Evolutionary conservation across 2,113 vertebrate species (phyloP).

Genomic region (Gallinago jamesoni): DNA sequence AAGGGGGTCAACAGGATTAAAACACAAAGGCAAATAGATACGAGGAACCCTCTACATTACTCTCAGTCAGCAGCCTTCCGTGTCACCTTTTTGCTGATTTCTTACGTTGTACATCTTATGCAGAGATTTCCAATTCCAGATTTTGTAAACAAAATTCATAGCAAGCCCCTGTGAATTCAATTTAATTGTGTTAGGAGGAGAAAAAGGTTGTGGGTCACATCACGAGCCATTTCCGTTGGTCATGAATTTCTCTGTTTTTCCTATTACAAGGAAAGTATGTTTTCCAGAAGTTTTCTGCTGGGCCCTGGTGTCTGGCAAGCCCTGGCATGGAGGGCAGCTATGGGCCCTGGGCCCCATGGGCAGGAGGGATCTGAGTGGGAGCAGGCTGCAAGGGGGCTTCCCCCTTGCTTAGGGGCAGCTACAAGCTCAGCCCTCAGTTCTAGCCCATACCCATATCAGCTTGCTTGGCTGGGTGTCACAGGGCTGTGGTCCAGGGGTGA

Average conservation of each 20-base stretch:
- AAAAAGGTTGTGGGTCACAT: background rate
- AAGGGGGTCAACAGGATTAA: background rate
- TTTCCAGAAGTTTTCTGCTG: background rate
- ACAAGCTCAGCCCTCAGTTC: accelerated
- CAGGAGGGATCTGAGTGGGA: background rate
- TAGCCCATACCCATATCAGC: accelerated
- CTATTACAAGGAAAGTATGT: background rate
- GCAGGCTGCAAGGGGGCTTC: accelerated
- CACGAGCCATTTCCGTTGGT: background rate
- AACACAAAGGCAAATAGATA: background rate
- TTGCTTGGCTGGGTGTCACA: background rate
- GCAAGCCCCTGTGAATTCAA: background rate
- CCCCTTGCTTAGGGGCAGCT: accelerated
- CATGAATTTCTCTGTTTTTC: background rate
- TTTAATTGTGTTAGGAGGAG: background rate
- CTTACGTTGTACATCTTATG: background rate
- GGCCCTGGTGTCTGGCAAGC: background rate
- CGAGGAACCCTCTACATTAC: accelerated
- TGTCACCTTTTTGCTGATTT: background rate
- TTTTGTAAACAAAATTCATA: background rate
- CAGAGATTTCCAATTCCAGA: background rate
- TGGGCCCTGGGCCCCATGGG: background rate
- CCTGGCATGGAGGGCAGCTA: background rate
- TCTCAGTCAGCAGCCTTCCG: background rate
- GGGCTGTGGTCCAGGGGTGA: background rate